Evolutionary conservation across 2,888 invertebrate species (phyloP).

Genomic region (Caenorhabditis japonica): DNA sequence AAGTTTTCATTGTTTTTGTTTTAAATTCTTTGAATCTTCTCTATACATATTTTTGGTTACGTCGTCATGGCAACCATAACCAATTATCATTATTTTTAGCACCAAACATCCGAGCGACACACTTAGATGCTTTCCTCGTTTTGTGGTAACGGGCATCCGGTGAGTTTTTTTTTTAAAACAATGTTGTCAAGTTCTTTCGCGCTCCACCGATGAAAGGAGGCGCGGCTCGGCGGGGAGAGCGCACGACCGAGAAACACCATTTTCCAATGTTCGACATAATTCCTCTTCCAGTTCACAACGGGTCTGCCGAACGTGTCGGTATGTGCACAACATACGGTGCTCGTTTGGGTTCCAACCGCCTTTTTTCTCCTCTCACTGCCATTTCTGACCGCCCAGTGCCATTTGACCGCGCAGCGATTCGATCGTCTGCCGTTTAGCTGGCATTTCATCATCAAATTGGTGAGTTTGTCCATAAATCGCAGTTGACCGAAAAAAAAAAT

Average conservation of each 20-base stretch:
- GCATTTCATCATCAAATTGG: conserved; percentile 45
- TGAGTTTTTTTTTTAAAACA: neutral
- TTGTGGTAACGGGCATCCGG: conserved; percentile 42
- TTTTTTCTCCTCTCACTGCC: conserved; percentile 62
- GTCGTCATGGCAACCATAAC: too few species aligned
- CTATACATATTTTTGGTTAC: neutral
- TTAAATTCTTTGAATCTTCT: too few species aligned
- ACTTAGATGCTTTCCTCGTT: conserved; percentile 47
- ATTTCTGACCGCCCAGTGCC: conserved; percentile 48
- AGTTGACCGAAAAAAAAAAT: neutral
- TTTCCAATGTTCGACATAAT: neutral
- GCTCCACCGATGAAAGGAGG: too few species aligned
- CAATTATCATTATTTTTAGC: conserved; percentile 6
- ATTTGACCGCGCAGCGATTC: conserved; percentile 38
- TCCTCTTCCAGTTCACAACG: conserved; percentile 49
- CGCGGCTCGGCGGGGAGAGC: too few species aligned
- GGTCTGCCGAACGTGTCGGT: conserved; percentile 69
- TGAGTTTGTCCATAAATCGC: conserved; percentile 17
- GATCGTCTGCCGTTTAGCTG: conserved; percentile 31
- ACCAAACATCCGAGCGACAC: conserved; percentile 40
- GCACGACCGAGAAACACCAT: too few species aligned
- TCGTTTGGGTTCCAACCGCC: conserved; percentile 70
- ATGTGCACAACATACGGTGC: conserved; percentile 73
- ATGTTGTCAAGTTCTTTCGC: too few species aligned
- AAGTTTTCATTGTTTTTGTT: neutral